These are phyloP conservation scores for Ostrea edulis DNA, from an alignment of 1,140 invertebrate species.

Conservation along the genomic window DNA sequence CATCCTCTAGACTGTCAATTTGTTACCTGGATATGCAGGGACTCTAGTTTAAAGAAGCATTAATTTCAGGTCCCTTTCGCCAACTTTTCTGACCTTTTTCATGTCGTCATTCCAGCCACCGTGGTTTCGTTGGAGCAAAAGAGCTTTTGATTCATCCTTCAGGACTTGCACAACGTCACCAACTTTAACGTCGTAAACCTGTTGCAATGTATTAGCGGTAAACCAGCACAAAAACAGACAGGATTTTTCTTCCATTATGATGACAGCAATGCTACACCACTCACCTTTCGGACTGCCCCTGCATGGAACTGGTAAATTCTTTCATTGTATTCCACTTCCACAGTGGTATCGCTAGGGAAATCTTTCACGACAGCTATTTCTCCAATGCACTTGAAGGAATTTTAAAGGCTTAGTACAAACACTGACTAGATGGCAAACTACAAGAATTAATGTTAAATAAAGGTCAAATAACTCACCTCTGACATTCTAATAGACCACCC, in stretches of 20 bases:
- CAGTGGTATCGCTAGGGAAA: slow-evolving; percentile 53
- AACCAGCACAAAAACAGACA: not conserved
- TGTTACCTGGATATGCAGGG: no score
- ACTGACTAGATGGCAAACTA: not conserved
- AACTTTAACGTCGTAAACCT: slow-evolving; percentile 61
- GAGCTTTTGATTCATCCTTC: slow-evolving; percentile 85
- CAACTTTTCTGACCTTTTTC: slow-evolving; percentile 83
- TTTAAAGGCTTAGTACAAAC: not conserved
- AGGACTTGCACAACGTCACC: slow-evolving; percentile 88
- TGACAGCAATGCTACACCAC: no score
- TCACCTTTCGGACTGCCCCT: slow-evolving; percentile 57
- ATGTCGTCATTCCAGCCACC: slow-evolving; percentile 92
- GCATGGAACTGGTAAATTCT: slow-evolving; percentile 59
- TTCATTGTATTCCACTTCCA: slow-evolving; percentile 54
- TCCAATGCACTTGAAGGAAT: slow-evolving; percentile 56
- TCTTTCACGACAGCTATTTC: slow-evolving; percentile 51
- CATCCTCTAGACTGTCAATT: no score
- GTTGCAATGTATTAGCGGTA: not conserved
- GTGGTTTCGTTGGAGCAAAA: slow-evolving; percentile 89
- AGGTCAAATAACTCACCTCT: slow-evolving; percentile 50
- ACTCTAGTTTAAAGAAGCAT: no score
- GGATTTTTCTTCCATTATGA: no score
- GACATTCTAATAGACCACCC: slow-evolving; percentile 66
- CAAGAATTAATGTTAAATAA: not conserved
- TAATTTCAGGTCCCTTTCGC: no score